A percentile compares a stretch with the other conserved stretches of the same genome.
Conservation (phyloP, 2,888 invertebrate species). For the Ichneumoninae sp. region DNA sequence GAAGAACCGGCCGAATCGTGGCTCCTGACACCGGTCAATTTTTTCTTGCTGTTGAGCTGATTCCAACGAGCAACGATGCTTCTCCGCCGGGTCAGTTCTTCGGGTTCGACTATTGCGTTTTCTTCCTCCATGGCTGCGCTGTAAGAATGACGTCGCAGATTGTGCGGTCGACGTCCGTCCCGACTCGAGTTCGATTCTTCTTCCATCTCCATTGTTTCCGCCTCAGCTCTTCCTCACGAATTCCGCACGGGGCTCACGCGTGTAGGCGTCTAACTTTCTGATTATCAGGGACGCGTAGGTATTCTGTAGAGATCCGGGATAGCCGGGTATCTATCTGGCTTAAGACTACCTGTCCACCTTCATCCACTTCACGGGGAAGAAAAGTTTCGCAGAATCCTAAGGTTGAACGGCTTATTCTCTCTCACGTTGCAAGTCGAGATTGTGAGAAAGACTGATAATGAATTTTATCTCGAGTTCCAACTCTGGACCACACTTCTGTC, state of each 20-base stretch:
- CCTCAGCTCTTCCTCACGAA: constrained; percentile 16
- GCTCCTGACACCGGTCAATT: constrained; percentile 60
- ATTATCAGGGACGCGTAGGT: constrained; percentile 57
- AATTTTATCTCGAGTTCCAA: constrained; percentile 27
- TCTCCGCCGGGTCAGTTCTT: constrained; percentile 62
- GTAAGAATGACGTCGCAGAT: constrained; percentile 77
- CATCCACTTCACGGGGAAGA: constrained; percentile 29
- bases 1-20: constrained; percentile 73
- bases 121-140: constrained; percentile 74
- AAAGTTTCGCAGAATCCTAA: constrained; percentile 26
- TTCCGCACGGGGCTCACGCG: constrained; percentile 54
- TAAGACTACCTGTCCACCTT: constrained; percentile 15
- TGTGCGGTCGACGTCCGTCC: constrained; percentile 45
- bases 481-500: constrained; percentile 19
- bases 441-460: constrained; percentile 39
- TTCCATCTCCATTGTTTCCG: constrained; percentile 39
- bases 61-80: constrained; percentile 65
- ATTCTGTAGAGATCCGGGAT: constrained; percentile 38
- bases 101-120: constrained; percentile 67
- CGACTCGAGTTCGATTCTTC: constrained; percentile 51
- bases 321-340: constrained; percentile 6
- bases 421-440: constrained; percentile 9
- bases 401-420: constrained; percentile 1
- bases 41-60: constrained; percentile 51
- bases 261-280: constrained; percentile 60